Evolutionary conservation across 2,888 invertebrate genomes (phyloP).

Genomic region (Erpobdella octoculata): DNA sequence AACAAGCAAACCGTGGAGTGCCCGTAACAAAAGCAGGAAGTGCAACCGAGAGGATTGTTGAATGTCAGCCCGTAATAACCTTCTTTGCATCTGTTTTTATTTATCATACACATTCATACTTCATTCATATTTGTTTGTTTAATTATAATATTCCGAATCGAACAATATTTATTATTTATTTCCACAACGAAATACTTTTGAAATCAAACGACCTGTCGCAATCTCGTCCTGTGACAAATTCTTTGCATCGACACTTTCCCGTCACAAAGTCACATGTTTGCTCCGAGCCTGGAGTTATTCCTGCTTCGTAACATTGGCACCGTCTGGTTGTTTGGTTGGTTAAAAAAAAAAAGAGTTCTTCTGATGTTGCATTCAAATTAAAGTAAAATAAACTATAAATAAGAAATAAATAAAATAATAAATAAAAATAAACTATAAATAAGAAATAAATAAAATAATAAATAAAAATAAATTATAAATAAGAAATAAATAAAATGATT

Average conservation of each 20-base stretch:
- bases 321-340: not conserved
- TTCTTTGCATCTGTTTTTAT: constrained; percentile 71
- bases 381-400: too few species aligned
- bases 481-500: too few species aligned
- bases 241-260: constrained; percentile 36
- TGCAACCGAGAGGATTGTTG: constrained; percentile 79
- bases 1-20: constrained; percentile 74
- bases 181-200: too few species aligned
- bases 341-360: not conserved
- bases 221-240: constrained; percentile 84
- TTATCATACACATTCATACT: too few species aligned
- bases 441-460: too few species aligned
- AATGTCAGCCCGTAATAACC: constrained; percentile 82
- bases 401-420: too few species aligned
- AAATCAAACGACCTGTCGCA: constrained; percentile 68
- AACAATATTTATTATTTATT: too few species aligned
- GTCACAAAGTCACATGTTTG: constrained; percentile 47
- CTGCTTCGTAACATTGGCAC: constrained; percentile 8
- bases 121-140: too few species aligned
- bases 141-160: too few species aligned
- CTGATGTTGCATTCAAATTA: too few species aligned
- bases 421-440: too few species aligned
- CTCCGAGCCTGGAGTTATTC: constrained; percentile 39
- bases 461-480: too few species aligned
- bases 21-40: constrained; percentile 93